Conservation (phyloP, 2,797 vertebrate species). For the Tangara arthus region DNA sequence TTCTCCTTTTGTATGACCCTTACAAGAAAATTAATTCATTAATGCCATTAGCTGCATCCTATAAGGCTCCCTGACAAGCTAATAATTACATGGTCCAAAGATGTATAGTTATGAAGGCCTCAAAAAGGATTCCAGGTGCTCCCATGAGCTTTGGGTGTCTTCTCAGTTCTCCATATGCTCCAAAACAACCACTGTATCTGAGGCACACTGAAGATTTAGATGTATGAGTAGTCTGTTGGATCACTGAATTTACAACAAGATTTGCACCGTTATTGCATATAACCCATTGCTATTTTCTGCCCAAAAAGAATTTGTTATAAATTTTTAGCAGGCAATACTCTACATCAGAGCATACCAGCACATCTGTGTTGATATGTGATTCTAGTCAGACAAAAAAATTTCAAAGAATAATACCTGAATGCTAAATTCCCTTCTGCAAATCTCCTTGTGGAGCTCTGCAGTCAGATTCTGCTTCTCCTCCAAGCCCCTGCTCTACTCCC, state of each 20-base stretch:
- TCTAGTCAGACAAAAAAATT: not conserved
- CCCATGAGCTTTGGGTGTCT: not conserved
- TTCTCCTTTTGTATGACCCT: not conserved
- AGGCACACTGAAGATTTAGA: not conserved
- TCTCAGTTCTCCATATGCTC: not conserved
- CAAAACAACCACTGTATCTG: not conserved
- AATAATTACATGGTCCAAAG: not conserved
- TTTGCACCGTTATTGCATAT: not conserved
- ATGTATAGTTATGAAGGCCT: not conserved
- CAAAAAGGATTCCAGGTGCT: not conserved
- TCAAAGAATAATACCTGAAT: not conserved
- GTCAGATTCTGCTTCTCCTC: not conserved
- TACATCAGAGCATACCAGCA: not conserved
- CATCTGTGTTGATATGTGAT: not conserved
- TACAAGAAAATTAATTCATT: not conserved
- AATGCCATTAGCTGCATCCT: not conserved
- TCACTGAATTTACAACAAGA: not conserved
- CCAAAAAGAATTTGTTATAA: not conserved
- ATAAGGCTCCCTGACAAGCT: not conserved
- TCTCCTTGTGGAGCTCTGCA: not conserved
- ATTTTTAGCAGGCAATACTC: not conserved
- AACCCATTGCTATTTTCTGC: not conserved
- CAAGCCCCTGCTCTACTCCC: not conserved
- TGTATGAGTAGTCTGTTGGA: not conserved
- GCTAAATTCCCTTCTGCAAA: not conserved